phyloP scores from a whole-genome alignment of 1,140 invertebrate species.

The Phthorimaea operculella region DNA sequence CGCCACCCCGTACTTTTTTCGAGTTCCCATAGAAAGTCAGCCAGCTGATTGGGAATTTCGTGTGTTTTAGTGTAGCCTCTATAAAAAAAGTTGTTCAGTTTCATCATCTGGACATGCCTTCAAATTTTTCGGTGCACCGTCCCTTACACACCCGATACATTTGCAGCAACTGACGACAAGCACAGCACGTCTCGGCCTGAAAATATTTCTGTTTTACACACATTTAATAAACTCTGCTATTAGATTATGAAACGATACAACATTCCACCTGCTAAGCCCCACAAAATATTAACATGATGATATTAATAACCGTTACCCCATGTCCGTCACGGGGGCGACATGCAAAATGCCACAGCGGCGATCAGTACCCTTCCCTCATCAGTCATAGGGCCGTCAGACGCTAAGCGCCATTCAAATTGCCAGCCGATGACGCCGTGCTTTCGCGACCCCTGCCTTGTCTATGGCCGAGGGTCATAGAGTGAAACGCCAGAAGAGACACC shows the following conservation, averaged over 20 bases:
- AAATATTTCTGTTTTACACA: no score
- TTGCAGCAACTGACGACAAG: slow-evolving; percentile 15
- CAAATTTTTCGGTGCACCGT: no score
- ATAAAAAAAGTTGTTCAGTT: no score
- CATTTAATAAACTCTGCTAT: no score
- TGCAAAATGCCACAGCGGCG: slow-evolving; percentile 56
- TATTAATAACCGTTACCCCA: slow-evolving; percentile 25
- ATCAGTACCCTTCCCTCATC: slow-evolving; percentile 63
- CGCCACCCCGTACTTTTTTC: slow-evolving; percentile 22
- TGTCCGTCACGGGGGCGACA: slow-evolving; percentile 38
- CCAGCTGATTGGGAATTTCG: no score
- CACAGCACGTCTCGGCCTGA: no score
- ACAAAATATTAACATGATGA: slow-evolving; percentile 2
- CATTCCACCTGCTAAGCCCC: slow-evolving; percentile 24
- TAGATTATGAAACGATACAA: slow-evolving; percentile 8
- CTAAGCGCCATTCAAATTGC: slow-evolving; percentile 67
- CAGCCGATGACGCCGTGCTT: slow-evolving; percentile 60
- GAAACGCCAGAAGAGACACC: neutral
- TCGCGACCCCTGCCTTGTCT: slow-evolving; percentile 53
- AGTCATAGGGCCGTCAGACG: slow-evolving; percentile 59
- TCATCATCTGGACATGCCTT: no score
- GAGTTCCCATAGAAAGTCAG: no score
- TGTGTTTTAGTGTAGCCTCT: no score
- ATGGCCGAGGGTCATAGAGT: slow-evolving; percentile 37
- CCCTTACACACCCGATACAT: no score